Evolutionary conservation across 2,113 vertebrate species (phyloP), one percentile per base, ranked within the genome.

Genomic region (Prietella phreatophila): DNA sequence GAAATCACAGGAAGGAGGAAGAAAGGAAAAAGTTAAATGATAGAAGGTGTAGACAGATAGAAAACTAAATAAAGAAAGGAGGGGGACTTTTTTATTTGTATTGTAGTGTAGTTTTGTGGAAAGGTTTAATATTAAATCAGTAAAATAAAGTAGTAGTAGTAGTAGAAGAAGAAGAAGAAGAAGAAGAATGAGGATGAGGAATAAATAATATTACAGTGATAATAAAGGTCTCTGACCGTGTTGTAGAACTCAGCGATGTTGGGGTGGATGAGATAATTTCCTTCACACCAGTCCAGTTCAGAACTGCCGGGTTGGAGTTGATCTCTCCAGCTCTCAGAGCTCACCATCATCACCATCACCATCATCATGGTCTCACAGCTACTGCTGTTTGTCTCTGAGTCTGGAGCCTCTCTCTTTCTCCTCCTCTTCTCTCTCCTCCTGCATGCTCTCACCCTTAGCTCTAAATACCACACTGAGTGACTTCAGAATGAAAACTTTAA

Each of bases 181-280:
- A 27, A 50, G 1, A 9, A 39, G 36, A 1, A 22, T 2, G n/a
- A n/a, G n/a, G n/a, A n/a, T 76, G 22, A n/a, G 42, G 4, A 78
- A 78, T 82, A 60, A 60, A 39, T 39, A 76, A 25, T 19, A 82
- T 20, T 42, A 22, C n/a, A 39, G n/a, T 60, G 30, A 22, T 47
- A 58, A 25, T 73, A 42, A 75, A 84, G 61, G n/a, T 22, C 20
- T 95, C 96, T 91, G 91, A 99, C 98, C 97, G 97, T 99, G 95
- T 99, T 99, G 94, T 99, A 99, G 94, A 99, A 99, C 91, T 99
- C 98, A 39, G 98, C 98, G 87, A 99, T 99, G 93, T 96, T 93
- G 30, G 98, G 96, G 92, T 98, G 97, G 81, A 98, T 97, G 7
- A 96, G 96, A 94, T 99, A 99, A 94, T 98, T 99, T 50, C 97